Evolutionary conservation across 2,888 invertebrate genomes (phyloP).

Genomic region (Lithophane semibrunnea): DNA sequence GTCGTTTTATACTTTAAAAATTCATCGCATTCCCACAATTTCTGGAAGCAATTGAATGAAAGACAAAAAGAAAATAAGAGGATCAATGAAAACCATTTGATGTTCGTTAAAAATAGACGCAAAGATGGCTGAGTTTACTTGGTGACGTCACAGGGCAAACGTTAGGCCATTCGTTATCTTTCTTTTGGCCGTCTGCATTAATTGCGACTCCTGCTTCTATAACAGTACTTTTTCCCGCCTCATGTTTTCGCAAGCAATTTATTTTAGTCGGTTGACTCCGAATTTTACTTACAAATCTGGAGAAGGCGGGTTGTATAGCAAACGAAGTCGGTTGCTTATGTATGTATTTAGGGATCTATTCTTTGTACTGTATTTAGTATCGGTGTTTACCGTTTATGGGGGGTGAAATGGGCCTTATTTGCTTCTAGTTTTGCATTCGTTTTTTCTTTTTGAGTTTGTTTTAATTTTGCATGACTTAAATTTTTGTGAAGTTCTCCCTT

Average conservation of each 20-base stretch:
- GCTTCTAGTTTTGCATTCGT: neutral
- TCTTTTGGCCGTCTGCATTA: conserved; percentile 76
- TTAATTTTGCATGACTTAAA: neutral
- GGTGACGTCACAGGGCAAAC: conserved; percentile 65
- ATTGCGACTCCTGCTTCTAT: conserved; percentile 81
- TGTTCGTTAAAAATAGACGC: conserved; percentile 49
- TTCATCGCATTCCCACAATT: conserved; percentile 44
- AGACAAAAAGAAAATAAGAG: conserved; percentile 50
- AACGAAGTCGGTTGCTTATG: conserved; percentile 52
- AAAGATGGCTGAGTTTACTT: conserved; percentile 36
- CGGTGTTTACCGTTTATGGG: conserved; percentile 22
- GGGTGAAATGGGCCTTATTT: conserved; percentile 12
- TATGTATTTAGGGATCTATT: conserved; percentile 29
- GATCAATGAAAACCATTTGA: conserved; percentile 49
- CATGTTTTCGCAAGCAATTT: conserved; percentile 81
- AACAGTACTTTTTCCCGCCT: conserved; percentile 75
- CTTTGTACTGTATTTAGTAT: conserved; percentile 27
- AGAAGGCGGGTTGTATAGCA: conserved; percentile 61
- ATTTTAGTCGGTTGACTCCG: conserved; percentile 79
- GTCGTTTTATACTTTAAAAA: conserved; percentile 33
- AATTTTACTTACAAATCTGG: conserved; percentile 83
- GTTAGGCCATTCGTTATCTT: conserved; percentile 71
- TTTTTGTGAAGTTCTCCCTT: neutral
- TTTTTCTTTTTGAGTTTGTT: neutral
- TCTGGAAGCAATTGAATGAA: conserved; percentile 47